Conservation (phyloP, 2,888 invertebrate genomes). For the Drosophila mimetica region DNA sequence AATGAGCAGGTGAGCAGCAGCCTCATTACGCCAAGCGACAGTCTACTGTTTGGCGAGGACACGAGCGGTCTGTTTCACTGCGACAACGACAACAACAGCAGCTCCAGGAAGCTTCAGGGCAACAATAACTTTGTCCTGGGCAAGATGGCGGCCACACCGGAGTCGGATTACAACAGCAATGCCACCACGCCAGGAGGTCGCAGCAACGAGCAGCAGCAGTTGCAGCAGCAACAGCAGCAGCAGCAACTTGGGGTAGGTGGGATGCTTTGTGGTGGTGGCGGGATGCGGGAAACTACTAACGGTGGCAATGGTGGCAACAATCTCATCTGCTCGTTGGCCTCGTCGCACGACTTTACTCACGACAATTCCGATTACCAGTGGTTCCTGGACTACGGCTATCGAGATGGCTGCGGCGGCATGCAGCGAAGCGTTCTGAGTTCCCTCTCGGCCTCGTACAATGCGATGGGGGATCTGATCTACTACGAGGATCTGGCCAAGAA, state of each 20-base stretch:
- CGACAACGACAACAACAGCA: conserved; percentile 52
- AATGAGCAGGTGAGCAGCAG: conserved; percentile 81
- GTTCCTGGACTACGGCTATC: conserved; percentile 95
- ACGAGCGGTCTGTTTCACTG: conserved; percentile 60
- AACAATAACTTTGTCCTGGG: conserved; percentile 55
- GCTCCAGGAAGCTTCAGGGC: conserved; percentile 51
- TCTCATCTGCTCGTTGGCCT: conserved; percentile 84
- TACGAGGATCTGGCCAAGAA: conserved; percentile 95
- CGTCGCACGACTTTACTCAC: conserved; percentile 88
- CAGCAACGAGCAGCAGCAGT: conserved; percentile 49
- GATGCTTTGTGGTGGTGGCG: conserved; percentile 72
- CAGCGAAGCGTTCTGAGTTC: conserved; percentile 93
- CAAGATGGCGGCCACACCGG: conserved; percentile 77
- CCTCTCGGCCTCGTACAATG: conserved; percentile 92
- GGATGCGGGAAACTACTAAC: conserved; percentile 66
- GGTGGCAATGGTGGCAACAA: conserved; percentile 62
- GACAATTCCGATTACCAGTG: conserved; percentile 96
- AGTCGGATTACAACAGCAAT: conserved; percentile 84
- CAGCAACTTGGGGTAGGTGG: conserved; percentile 73
- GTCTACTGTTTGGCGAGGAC: conserved; percentile 71
- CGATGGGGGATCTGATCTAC: conserved; percentile 88
- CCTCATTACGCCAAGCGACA: conserved; percentile 65
- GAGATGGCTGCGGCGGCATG: conserved; percentile 88
- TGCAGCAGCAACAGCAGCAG: conserved; percentile 54
- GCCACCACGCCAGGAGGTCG: conserved; percentile 82